Base-by-base conservation (phyloP, 2,113 vertebrate genomes). In the Mormyrus lacerda region DNA sequence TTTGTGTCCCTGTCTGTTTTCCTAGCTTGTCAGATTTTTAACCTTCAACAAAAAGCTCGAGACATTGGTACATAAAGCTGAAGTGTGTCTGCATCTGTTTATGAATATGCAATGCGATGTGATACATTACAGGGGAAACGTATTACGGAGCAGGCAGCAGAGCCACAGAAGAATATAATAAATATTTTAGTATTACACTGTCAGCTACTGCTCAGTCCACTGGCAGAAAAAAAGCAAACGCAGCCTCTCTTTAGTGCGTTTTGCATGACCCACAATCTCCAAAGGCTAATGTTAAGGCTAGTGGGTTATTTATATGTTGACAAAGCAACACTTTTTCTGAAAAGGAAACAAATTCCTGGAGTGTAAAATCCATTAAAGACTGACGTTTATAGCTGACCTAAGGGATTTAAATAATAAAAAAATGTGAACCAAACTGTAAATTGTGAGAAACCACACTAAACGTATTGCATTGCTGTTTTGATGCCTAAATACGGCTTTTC, bases 171-270 rank as follows among this genome's bases (percentile, higher is more conserved):
- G 44, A 45, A 44, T 47, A 84, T 47, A 84, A 84, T 84, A 84
- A 84, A 84, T 84, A 84, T 84, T 84, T 84, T 11, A 47, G 82
- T 21, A 84, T 84, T 84, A 84, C 82, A 47, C 42, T 84, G 44
- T 84, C 82, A 45, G 82, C 39, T 8, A 47, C 42, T 47, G 7
- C 6, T n/a, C 79, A 47, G 42, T 24, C 17, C 15, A 11, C 15
- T 19, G 9, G 4, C 76, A 9, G 2, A 42, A 21, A 82, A 42
- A 44, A 21, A 44, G 35, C 76, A 9, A 44, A 47, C 44, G 24
- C 39, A 47, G 39, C 21, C 21, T 13, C 21, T 45, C 47, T 47
- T 84, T 47, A n/a, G 39, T 42, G 42, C 21, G 39, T 21, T 83
- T 83, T 83, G 79, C 79, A 44, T 42, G 42, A 84, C 82, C 17